phyloP scores from a whole-genome alignment of 2,113 vertebrate genomes.

The Notiomystis cincta region DNA sequence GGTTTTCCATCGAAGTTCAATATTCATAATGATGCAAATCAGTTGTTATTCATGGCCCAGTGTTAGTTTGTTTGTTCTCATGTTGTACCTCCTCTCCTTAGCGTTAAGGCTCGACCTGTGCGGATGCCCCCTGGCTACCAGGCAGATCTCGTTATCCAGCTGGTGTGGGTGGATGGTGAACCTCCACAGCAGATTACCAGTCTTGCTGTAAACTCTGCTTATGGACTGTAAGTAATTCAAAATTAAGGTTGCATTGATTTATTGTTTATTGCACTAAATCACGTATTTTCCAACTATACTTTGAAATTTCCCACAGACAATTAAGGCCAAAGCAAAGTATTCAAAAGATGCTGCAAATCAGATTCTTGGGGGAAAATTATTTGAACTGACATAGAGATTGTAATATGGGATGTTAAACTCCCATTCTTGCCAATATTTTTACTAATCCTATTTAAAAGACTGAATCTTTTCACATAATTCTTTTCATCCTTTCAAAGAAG shows the following conservation, averaged over 20 bases:
- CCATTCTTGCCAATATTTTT: not conserved
- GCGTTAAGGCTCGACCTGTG: constrained; percentile 87
- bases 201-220: constrained; percentile 91
- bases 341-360: not conserved
- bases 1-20: not conserved
- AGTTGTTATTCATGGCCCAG: not conserved
- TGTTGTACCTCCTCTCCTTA: constrained; percentile 28
- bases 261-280: not conserved
- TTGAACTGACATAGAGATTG: not conserved
- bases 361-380: not conserved
- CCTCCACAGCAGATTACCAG: constrained; percentile 94
- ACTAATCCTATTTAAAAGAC: not conserved
- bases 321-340: not conserved
- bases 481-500: not conserved
- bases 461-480: not conserved
- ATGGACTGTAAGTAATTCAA: constrained; percentile 90
- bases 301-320: not conserved
- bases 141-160: constrained; percentile 90
- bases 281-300: not conserved
- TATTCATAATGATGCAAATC: not conserved
- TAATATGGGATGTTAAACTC: not conserved
- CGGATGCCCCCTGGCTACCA: constrained; percentile 94
- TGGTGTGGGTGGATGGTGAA: constrained; percentile 92
- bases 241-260: not conserved
- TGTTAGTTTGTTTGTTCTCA: not conserved